phyloP scores from a whole-genome alignment of 2,888 invertebrate genomes.

The Leucoptera coffeella region DNA sequence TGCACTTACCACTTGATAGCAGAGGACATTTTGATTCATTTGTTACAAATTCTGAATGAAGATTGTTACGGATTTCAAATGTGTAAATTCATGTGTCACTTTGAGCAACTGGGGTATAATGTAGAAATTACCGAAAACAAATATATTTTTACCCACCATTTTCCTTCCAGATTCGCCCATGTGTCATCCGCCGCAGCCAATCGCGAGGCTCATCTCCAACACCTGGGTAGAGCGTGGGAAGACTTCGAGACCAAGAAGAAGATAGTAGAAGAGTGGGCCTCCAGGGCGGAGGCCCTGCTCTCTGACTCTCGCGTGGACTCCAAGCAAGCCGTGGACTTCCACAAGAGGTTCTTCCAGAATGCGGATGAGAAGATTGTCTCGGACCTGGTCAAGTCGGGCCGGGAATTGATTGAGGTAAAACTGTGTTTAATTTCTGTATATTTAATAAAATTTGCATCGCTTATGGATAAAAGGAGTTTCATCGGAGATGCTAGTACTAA shows the following conservation, averaged over 20 bases:
- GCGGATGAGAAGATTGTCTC: slow-evolving; percentile 80
- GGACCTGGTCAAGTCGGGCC: slow-evolving; percentile 69
- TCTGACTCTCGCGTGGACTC: slow-evolving; percentile 74
- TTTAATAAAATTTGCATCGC: too few relatives aligned
- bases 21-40: too few relatives aligned
- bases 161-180: slow-evolving; percentile 63
- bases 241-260: slow-evolving; percentile 74
- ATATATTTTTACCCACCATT: too few relatives aligned
- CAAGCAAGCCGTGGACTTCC: slow-evolving; percentile 74
- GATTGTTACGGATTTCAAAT: too few relatives aligned
- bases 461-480: too few relatives aligned
- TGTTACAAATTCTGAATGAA: too few relatives aligned
- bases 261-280: slow-evolving; percentile 80
- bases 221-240: slow-evolving; percentile 77
- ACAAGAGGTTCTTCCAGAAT: slow-evolving; percentile 82
- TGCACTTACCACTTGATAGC: too few relatives aligned
- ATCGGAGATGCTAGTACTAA: too few relatives aligned
- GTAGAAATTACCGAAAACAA: too few relatives aligned
- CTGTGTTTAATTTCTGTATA: too few relatives aligned
- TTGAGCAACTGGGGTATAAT: too few relatives aligned
- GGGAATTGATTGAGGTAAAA: slow-evolving; percentile 62
- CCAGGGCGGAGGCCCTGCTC: slow-evolving; percentile 75
- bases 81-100: too few relatives aligned
- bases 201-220: slow-evolving; percentile 74
- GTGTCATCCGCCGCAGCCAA: slow-evolving; percentile 69